Evolutionary conservation across 2,797 vertebrate genomes (phyloP), one percentile per base, ranked within the genome.

Genomic region (Sciurus carolinensis): DNA sequence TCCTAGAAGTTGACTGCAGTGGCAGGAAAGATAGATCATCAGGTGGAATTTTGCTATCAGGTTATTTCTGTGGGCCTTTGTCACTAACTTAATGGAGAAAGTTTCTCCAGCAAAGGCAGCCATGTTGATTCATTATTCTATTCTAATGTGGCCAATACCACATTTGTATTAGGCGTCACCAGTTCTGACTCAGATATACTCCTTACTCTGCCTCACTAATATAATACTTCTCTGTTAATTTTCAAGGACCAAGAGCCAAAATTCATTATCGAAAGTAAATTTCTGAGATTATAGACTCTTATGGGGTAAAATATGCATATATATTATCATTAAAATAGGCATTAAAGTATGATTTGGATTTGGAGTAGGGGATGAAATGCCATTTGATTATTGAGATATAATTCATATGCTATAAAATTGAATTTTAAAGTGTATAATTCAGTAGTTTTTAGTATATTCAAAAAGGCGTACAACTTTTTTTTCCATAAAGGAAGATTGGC

Each of bases 1-100:
- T 30, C 2, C 84, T 64, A 30, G 71, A 44, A 75, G 72, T 89
- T 24, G 13, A 59, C 52, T 66, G 22, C 20, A 39, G 9, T 86
- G 89, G 50, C 36, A 52, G 69, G 84, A 94, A 96, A 72, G 89
- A 39, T 2, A 14, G 42, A 72, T 81, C 47, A n/a, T 42, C 1
- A 30, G 87, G 44, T 82, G 33, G n/a, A 91, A 86, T 73, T 93
- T 76, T 91, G 81, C 90, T 94, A 64, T 94, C 50, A 47, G 64
- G 18, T 64, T 72, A 79, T 95, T 69, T 71, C 84, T 47, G 10
- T 57, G 73, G 24, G 44, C 42, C 59, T 59, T 88, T 88, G 62
- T 42, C 57, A 10, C 28, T n/a, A 36, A 33, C 26, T 87, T 26
- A 28, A 57, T 44, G 69, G 90, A 84, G 75, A 76, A 84, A 54